phyloP scores from a whole-genome alignment of 1,140 invertebrate genomes.

The Euura lappo region DNA sequence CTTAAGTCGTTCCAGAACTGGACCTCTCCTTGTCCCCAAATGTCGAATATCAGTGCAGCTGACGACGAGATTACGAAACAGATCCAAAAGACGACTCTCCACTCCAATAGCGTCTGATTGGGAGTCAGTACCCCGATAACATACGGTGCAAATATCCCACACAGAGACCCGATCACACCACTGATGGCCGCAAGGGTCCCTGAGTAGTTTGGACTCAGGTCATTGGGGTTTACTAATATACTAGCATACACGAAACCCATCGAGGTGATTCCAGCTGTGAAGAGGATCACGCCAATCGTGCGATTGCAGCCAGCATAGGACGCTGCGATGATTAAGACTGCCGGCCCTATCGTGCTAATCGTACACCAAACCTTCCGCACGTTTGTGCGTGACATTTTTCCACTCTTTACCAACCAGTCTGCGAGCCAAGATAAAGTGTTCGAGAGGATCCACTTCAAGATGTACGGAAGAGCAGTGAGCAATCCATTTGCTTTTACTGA shows the following conservation, averaged over 20 bases:
- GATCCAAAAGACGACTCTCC: slow-evolving; percentile 86
- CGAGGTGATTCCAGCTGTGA: too few species aligned
- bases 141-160: slow-evolving; percentile 80
- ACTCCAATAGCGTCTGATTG: slow-evolving; percentile 74
- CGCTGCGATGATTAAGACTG: slow-evolving; percentile 79
- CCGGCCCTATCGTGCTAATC: slow-evolving; percentile 74
- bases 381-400: slow-evolving; percentile 65
- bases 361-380: slow-evolving; percentile 78
- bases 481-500: too few species aligned
- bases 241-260: too few species aligned
- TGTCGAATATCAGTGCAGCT: slow-evolving; percentile 75
- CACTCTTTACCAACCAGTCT: slow-evolving; percentile 64
- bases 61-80: slow-evolving; percentile 73
- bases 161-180: slow-evolving; percentile 71
- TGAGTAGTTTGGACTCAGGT: too few species aligned
- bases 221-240: slow-evolving; percentile 44
- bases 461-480: too few species aligned
- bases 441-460: too few species aligned
- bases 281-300: too few species aligned
- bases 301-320: too few species aligned
- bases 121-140: slow-evolving; percentile 78
- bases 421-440: neutral
- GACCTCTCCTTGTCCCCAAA: slow-evolving; percentile 74
- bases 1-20: slow-evolving; percentile 72
- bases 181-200: slow-evolving; percentile 64